Evolutionary conservation across 2,113 vertebrate species (phyloP), one percentile per base, ranked within the genome.

Genomic region (Jacana jacana): DNA sequence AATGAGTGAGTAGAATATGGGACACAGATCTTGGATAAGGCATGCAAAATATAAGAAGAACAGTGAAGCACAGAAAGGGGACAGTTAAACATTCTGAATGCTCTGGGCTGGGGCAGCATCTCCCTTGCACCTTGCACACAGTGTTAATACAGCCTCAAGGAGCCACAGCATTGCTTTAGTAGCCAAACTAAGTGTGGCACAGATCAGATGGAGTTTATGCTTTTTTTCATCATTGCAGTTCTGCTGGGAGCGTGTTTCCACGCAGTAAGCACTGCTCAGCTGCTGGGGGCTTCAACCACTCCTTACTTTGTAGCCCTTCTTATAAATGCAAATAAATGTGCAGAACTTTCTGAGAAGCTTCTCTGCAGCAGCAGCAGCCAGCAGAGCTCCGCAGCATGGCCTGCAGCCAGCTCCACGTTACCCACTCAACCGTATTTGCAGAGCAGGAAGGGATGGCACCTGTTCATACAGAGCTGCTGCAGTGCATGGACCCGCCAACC

Each of bases 361-460:
- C 40, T 39, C 22, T 69, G 49, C 54, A 48, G 90, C 73, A 52
- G 60, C 60, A 71, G 44, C 33, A n/a, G n/a, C n/a, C 40, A 57
- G 27, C 46, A 64, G 44, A 77, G 20, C 40, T 25, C 20, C 30
- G 37, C 66, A 57, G 54, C 40, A 3, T 16, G 39, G 35, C 25
- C 52, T 51, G 37, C 24, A 30, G 42, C 15, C 64, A 93, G 51
- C 40, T 58, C 73, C 61, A 44, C 12, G 1, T 10, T 5, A 22
- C n/a, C 17, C 11, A 2, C 35, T 30, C 0, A 0, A 37, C 78
- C 35, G 10, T 17, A 37, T 39, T 33, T 52, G 8, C 0, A 20
- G 77, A 25, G 22, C 35, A 17, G 72, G 48, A 84, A 64, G 44
- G 9, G 40, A 27, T 35, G 37, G 37, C 31, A 17, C 12, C 23